Percentiles rank a stretch among this genome's conserved stretches.
phyloP scores from a whole-genome alignment of 2,113 vertebrate species.

The Polypterus bichir region DNA sequence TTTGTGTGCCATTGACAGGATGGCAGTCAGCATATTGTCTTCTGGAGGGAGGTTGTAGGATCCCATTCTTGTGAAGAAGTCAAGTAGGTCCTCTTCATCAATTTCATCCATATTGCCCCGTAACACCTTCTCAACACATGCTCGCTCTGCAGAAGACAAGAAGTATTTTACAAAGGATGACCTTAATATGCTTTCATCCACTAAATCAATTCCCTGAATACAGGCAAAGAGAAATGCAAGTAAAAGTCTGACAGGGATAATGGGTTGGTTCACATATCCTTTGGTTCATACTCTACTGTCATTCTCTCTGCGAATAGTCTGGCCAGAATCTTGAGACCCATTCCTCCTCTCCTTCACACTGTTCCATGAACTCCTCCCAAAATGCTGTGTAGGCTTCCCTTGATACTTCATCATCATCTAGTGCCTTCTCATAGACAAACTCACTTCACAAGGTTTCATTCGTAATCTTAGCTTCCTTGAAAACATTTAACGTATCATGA shows the following conservation, averaged over 20 bases:
- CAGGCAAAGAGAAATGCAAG: slow-evolving; percentile 14
- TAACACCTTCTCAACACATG: no score
- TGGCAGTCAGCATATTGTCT: no score
- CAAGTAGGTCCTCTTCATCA: no score
- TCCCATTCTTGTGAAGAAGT: no score
- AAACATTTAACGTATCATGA: no score
- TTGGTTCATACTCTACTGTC: slow-evolving; percentile 16
- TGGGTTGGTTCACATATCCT: slow-evolving; percentile 12
- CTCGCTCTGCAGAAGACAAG: slow-evolving; percentile 4
- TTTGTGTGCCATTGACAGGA: slow-evolving; percentile 23
- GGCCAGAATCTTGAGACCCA: no score
- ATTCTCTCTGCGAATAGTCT: slow-evolving; percentile 13
- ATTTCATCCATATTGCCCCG: no score
- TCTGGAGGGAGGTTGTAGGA: no score
- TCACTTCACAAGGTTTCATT: slow-evolving; percentile 8
- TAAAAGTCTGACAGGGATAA: slow-evolving; percentile 14
- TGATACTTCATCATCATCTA: slow-evolving; percentile 16
- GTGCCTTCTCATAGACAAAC: slow-evolving; percentile 11
- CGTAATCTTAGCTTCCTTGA: slow-evolving; percentile 4
- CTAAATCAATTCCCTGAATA: slow-evolving; percentile 8
- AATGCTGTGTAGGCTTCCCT: no score
- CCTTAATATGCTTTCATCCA: no score
- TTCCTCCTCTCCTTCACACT: no score
- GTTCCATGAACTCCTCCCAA: no score
- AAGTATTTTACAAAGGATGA: slow-evolving; percentile 13